Evolutionary conservation across 2,113 vertebrate genomes (phyloP).

Genomic region (Saiga tatarica): DNA sequence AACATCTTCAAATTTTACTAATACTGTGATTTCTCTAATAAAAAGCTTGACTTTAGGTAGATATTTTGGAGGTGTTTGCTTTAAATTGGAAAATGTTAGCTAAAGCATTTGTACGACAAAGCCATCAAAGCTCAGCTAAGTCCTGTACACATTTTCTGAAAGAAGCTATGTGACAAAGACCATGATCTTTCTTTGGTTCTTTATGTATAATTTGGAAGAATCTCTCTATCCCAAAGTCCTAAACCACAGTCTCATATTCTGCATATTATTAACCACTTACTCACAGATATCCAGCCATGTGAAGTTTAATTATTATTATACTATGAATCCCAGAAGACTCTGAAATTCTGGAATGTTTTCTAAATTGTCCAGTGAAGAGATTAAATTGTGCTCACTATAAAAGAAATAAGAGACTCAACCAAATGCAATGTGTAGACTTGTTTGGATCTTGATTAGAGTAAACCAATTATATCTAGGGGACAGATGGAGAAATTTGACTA

Average conservation of each 20-base stretch:
- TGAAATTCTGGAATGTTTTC: not conserved
- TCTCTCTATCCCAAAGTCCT: not conserved
- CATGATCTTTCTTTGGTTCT: not conserved
- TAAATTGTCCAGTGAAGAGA: not conserved
- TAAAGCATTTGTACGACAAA: not conserved
- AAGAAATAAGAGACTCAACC: not conserved
- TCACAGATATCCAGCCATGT: not conserved
- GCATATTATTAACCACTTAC: not conserved
- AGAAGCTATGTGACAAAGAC: not conserved
- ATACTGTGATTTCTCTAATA: not conserved
- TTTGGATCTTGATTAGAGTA: not conserved
- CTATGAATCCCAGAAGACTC: not conserved
- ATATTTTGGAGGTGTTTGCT: not conserved
- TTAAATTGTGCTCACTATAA: not conserved
- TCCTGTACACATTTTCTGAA: not conserved
- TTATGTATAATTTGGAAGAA: not conserved
- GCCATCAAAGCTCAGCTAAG: not conserved
- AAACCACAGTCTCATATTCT: not conserved
- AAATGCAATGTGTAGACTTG: not conserved
- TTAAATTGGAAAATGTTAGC: not conserved
- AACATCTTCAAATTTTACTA: constrained; percentile 13
- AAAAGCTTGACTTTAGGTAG: not conserved
- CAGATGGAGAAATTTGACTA: not conserved
- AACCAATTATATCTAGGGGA: not conserved
- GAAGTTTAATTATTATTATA: not conserved